Evolutionary conservation across 2,888 invertebrate species (phyloP).

Genomic region (Dryomyza anilis): DNA sequence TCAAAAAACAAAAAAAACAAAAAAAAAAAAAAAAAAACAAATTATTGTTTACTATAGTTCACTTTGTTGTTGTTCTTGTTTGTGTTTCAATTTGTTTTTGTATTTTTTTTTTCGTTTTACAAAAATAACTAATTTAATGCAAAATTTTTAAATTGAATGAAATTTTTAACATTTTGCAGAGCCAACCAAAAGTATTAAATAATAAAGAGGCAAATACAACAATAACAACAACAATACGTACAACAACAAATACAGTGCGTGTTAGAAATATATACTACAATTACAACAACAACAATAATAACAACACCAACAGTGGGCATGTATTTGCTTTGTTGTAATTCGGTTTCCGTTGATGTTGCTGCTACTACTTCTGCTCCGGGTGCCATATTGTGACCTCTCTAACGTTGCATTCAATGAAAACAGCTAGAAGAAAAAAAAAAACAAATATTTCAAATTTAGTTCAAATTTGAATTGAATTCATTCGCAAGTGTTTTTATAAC

Average conservation of each 20-base stretch:
- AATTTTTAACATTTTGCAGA: not conserved
- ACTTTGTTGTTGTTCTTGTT: not conserved
- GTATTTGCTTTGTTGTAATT: not conserved
- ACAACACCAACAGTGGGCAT: not conserved
- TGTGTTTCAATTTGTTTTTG: too few species aligned
- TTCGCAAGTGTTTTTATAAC: not conserved
- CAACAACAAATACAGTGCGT: not conserved
- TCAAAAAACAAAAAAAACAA: not conserved
- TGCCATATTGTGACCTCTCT: not conserved
- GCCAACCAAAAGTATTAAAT: not conserved
- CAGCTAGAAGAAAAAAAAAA: not conserved
- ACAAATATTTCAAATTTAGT: not conserved
- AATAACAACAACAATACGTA: not conserved
- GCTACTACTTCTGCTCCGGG: not conserved
- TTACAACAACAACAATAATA: not conserved
- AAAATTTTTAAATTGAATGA: too few species aligned
- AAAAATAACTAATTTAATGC: too few species aligned
- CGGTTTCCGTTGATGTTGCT: conserved; percentile 8
- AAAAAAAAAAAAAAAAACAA: not conserved
- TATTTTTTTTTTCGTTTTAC: too few species aligned
- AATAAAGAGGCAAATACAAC: too few species aligned
- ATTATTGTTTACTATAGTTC: not conserved
- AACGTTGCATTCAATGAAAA: not conserved
- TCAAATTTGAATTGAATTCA: too few species aligned
- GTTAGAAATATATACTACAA: not conserved